Evolutionary conservation across 2,113 vertebrate genomes (phyloP).

Genomic region (Lepisosteus osseus): DNA sequence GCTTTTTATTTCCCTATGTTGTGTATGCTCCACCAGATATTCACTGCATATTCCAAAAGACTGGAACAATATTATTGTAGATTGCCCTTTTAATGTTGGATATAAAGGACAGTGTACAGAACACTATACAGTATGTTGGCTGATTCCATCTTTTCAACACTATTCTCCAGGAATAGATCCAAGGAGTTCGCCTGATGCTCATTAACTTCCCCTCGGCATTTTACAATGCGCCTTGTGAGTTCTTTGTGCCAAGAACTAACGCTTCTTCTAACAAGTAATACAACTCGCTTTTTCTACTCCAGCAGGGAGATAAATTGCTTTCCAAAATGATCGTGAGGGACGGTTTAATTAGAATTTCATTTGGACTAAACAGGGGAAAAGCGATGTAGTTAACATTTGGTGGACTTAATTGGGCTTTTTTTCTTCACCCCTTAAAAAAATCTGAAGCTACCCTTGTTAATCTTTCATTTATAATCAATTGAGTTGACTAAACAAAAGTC

Average conservation of each 20-base stretch:
- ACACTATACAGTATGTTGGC: conserved; percentile 58
- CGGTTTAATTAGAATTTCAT: conserved; percentile 99
- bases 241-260: conserved; percentile 88
- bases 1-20: no score
- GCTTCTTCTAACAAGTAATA: conserved; percentile 77
- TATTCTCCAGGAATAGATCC: conserved; percentile 83
- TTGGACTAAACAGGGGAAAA: conserved; percentile 92
- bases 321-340: conserved; percentile 86
- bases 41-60: conserved; percentile 3
- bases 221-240: conserved; percentile 83
- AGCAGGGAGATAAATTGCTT: conserved; percentile 84
- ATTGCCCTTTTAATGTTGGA: conserved; percentile 84
- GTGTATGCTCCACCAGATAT: background rate
- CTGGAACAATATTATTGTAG: conserved; percentile 52
- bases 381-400: conserved; percentile 99
- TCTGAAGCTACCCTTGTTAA: conserved; percentile 93
- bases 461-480: conserved; percentile 99
- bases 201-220: conserved; percentile 95
- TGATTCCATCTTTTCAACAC: conserved; percentile 75
- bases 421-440: conserved; percentile 78
- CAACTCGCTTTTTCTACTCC: conserved; percentile 78
- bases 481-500: conserved; percentile 97
- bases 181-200: conserved; percentile 88
- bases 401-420: conserved; percentile 98
- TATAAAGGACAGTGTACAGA: conserved; percentile 74